Percentiles rank a stretch among this genome's conserved stretches.
phyloP scores from a whole-genome alignment of 2,888 invertebrate genomes.

The Acrobasis consociella region DNA sequence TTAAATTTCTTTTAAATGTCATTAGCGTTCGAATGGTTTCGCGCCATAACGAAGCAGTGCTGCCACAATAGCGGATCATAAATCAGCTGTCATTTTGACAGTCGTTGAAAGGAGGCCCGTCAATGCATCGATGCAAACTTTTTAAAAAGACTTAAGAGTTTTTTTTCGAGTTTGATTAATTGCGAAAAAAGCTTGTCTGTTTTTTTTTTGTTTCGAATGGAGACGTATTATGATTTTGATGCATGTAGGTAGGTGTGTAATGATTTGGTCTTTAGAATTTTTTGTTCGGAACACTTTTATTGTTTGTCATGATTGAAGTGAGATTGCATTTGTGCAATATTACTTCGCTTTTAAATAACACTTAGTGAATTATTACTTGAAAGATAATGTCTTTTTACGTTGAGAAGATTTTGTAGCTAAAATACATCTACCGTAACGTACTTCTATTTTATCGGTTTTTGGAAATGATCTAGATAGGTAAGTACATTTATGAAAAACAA shows the following conservation, averaged over 20 bases:
- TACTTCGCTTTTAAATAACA: background rate
- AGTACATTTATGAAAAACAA: too few species aligned
- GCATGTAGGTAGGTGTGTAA: conserved; percentile 20
- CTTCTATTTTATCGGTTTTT: too few species aligned
- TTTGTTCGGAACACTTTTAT: conserved; percentile 18
- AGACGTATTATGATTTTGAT: conserved; percentile 43
- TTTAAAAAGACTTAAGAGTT: conserved; percentile 58
- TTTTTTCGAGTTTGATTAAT: conserved; percentile 70
- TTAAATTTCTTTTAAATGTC: conserved; percentile 70
- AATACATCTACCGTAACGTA: too few species aligned
- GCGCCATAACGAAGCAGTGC: conserved; percentile 74
- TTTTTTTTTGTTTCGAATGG: conserved; percentile 47
- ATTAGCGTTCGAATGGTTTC: conserved; percentile 74
- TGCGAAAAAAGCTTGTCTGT: conserved; percentile 56
- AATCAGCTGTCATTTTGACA: conserved; percentile 79
- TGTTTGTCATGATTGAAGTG: background rate
- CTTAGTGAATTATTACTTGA: background rate
- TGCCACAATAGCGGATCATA: conserved; percentile 77
- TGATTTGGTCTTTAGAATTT: conserved; percentile 26
- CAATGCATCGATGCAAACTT: conserved; percentile 78
- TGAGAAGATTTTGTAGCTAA: too few species aligned
- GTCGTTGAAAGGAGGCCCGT: conserved; percentile 74
- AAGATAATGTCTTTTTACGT: background rate
- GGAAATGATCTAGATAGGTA: too few species aligned
- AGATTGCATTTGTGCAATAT: background rate